Percentiles rank a stretch among this genome's conserved stretches.
Conservation (phyloP, 23 tunicate species). For the Clavelina lepadiformis region DNA sequence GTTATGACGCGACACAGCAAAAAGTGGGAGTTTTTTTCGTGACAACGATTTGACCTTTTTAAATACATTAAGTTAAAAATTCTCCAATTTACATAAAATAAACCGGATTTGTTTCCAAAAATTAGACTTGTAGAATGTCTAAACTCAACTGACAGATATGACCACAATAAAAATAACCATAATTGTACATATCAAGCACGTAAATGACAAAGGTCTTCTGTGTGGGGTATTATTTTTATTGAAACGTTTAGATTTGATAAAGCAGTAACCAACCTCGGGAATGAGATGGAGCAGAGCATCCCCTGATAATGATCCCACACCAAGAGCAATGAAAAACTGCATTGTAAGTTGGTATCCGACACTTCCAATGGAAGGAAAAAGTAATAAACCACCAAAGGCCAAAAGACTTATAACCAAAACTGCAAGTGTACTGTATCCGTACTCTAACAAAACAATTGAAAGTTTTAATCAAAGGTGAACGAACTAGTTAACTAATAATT, state of each 20-base stretch:
- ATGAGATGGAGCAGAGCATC: constrained; percentile 70
- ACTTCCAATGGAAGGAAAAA: constrained; percentile 48
- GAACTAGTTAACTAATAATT: not conserved
- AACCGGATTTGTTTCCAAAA: too few species aligned
- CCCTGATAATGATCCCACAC: constrained; percentile 61
- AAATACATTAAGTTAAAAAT: too few species aligned
- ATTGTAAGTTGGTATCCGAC: constrained; percentile 42
- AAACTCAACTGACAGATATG: too few species aligned
- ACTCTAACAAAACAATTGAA: constrained; percentile 13
- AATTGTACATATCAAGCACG: too few species aligned
- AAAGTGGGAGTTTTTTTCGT: not conserved
- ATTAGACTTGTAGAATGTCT: too few species aligned
- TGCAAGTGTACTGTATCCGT: constrained; percentile 63
- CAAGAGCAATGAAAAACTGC: constrained; percentile 82
- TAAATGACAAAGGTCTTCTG: too few species aligned
- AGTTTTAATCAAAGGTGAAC: not conserved
- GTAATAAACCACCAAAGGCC: constrained; percentile 50
- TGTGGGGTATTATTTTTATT: too few species aligned
- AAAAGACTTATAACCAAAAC: constrained; percentile 51
- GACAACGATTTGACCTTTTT: too few species aligned
- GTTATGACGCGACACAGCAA: too few species aligned
- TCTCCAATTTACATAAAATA: too few species aligned
- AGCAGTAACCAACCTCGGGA: constrained; percentile 37
- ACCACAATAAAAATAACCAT: too few species aligned
- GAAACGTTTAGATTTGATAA: too few species aligned